Evolutionary conservation across 2,113 vertebrate species (phyloP), one percentile per base, ranked within the genome.

Genomic region (Circaetus gallicus): DNA sequence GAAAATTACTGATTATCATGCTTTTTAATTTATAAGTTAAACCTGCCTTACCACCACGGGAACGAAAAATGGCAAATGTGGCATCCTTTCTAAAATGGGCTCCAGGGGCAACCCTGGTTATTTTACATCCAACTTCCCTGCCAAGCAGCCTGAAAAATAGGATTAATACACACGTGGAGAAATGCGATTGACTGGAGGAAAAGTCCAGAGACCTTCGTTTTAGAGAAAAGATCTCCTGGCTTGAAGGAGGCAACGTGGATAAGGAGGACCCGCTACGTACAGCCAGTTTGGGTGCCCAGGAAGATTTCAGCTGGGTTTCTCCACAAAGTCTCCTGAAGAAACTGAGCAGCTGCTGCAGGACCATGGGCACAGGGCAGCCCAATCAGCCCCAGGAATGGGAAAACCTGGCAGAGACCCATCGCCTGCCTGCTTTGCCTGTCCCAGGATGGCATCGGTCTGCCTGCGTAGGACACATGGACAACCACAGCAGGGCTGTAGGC

Each of bases 401-500:
- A 74, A 38, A 67, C 11, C 3, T 17, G 56, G 24, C 32, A 24
- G 52, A 18, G 21, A 34, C 16, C 9, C 3, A 10, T 22, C 2
- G 0, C 2, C n/a, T 34, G 31, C 40, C n/a, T 16, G 26, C 56
- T 42, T 11, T 21, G 10, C 53, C 58, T 15, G 52, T 28, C 61
- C 52, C 6, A 1, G 32, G 13, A 21, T 1, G 2, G 32, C 4
- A 0, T 11, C 36, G 3, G 24, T 10, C 52, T 38, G 36, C 43
- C 36, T 18, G 21, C 1, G 0, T 0, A 0, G 53, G 59, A 34
- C 45, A 40, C 55, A 22, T 0, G 0, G 49, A 38, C 63, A 43
- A 6, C 3, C 5, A 9, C 5, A 2, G 62, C 56, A 13, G 13
- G 36, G 43, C 67, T 42, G 29, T 2, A 7, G 32, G 40, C 71